Conservation (phyloP, 2,888 invertebrate genomes). For the Phalangium opilio region DNA sequence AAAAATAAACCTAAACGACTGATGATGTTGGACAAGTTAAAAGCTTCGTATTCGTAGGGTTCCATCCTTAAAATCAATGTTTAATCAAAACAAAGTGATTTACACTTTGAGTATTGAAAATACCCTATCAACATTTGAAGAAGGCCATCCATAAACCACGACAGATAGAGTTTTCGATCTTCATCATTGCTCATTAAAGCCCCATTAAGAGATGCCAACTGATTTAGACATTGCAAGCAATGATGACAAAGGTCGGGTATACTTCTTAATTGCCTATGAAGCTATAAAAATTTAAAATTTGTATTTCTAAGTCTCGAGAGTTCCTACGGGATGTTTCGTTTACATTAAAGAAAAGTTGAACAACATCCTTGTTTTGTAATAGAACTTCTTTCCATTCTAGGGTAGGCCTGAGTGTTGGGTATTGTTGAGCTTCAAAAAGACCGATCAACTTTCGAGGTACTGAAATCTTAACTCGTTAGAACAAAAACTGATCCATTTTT, state of each 20-base stretch:
- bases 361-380: constrained; percentile 47
- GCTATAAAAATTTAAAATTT: no score
- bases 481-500: constrained; percentile 8
- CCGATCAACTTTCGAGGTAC: constrained; percentile 53
- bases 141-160: constrained; percentile 43
- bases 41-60: constrained; percentile 47
- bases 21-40: constrained; percentile 50
- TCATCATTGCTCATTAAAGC: constrained; percentile 38
- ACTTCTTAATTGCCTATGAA: constrained; percentile 63
- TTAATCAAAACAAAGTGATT: no score
- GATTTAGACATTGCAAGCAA: constrained; percentile 64
- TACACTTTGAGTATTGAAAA: no score
- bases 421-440: constrained; percentile 46
- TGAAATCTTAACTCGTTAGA: no score
- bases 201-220: constrained; percentile 54
- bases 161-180: constrained; percentile 40
- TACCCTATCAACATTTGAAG: constrained; percentile 44
- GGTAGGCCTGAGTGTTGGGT: constrained; percentile 45
- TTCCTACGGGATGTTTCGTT: no score
- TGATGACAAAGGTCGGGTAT: constrained; percentile 38
- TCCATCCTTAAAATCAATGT: constrained; percentile 19
- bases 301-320: no score
- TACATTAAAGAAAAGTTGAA: constrained; percentile 61
- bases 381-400: constrained; percentile 59
- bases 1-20: constrained; percentile 45